Base-by-base conservation (phyloP, 2,797 vertebrate species). In the Callimico goeldii region DNA sequence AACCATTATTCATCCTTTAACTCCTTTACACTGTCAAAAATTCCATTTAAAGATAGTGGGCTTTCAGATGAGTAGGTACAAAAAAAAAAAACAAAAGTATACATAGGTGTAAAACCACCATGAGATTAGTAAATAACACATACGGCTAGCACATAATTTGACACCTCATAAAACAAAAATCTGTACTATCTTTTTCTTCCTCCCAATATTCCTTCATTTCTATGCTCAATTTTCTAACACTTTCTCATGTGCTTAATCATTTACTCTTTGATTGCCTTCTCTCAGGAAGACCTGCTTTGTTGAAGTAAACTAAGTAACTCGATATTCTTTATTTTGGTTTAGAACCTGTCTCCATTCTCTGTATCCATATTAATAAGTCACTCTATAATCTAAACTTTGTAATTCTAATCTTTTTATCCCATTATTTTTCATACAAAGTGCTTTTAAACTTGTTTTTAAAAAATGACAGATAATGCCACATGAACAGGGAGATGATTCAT, bases 391-490 rank as follows among this genome's bases (percentile, higher is more conserved):
- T n/a, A 86, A 76, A 39, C 33, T 94, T 94, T 30, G 13, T 93
- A 91, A 93, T 77, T 90, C 28, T 50, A 70, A 50, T 15, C 20
- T 76, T 96, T 75, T 14, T 91, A 8, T 39, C 22, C 39, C 46
- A 90, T 58, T 88, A 28, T 57, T 92, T 67, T 85, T 85, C 11
- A 94, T 55, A 82, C 39, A 75, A 90, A 79, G 39, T 83, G 28
- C 75, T 81, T 88, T 92, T 77, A 77, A 94, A 91, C 12, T 93
- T 90, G 17, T 9, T 90, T 95, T 80, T 39, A 33, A 92, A 76
- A 82, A 85, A 85, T 67, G 33, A 70, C 57, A 77, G 20, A 84
- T 96, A 48, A 52, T 75, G 1, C 58, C 70, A 95, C 91, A 86
- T 91, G 58, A 93, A 94, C 67, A 95, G 17, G 61, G 11, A 72